Evolutionary conservation across 1,140 invertebrate species (phyloP), one percentile per base, ranked within the genome.

Genomic region (Anastrepha obliqua): DNA sequence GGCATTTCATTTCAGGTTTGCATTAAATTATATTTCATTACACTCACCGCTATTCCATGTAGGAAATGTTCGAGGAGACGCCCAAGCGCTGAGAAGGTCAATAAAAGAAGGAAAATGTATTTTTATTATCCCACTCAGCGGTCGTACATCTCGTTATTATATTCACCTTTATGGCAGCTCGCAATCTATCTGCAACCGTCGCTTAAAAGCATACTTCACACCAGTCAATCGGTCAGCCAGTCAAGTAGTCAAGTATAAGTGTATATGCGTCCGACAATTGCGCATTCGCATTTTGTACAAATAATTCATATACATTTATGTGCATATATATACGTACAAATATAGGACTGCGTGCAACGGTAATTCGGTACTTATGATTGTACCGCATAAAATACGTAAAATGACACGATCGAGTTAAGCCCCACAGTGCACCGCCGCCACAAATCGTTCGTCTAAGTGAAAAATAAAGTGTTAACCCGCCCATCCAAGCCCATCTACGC

Each of bases 101-200:
- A 29, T 29, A 55, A 55, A 55, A 55, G 9, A 55, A 55, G 67
- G 67, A 74, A 74, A 74, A 74, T 74, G 39, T 44, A 74, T 47
- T 44, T 74, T 74, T 74, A 74, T 74, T 74, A 17, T 39, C 8
- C 42, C 44, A 74, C 39, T 74, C 42, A 44, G 13, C 42, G 67
- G 42, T 74, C 13, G 42, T 15, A 74, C 67, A 42, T 74, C 42
- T 39, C 67, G 42, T 44, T 47, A 74, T 74, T 74, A 6, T 39
- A 2, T 47, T 15, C 67, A 74, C 67, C 67, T 74, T 74, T 74
- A 74, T 74, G 67, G 13, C 67, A 74, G 42, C 67, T 39, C 64
- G 15, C 67, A 74, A 47, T 74, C 67, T 44, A 74, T 44, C 67
- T 74, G 67, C 67, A 17, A 11, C 6, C 51, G 11, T 3, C 42